Evolutionary conservation across 2,888 invertebrate genomes (phyloP).

Genomic region (Helleia helle): DNA sequence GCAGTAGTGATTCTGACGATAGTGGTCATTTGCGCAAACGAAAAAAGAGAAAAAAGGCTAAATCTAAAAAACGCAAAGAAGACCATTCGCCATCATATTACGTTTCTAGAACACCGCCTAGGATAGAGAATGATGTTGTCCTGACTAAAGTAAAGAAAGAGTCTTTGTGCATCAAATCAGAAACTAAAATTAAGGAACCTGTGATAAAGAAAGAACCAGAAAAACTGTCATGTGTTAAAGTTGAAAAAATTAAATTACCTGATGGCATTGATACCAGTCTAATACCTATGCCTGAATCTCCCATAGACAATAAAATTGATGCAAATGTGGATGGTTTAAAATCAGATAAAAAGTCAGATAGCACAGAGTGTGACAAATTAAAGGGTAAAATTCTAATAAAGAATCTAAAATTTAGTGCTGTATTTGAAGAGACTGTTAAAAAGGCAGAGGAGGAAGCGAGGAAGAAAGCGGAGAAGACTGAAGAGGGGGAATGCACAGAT

Average conservation of each 20-base stretch:
- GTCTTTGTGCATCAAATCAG: constrained; percentile 24
- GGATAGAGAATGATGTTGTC: constrained; percentile 18
- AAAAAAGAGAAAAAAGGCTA: constrained; percentile 75
- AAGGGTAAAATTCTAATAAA: constrained; percentile 79
- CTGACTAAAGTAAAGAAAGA: constrained; percentile 22
- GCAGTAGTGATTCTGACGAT: constrained; percentile 44
- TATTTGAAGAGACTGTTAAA: constrained; percentile 78
- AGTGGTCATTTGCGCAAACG: constrained; percentile 69
- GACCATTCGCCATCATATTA: constrained; percentile 37
- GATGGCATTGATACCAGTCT: constrained; percentile 42
- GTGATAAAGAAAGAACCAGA: constrained; percentile 29
- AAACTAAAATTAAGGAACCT: constrained; percentile 27
- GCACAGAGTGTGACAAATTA: constrained; percentile 45
- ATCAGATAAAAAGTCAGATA: constrained; percentile 36
- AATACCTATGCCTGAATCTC: constrained; percentile 58
- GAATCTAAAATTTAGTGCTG: constrained; percentile 78
- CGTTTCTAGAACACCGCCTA: constrained; percentile 35
- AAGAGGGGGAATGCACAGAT: constrained; percentile 77
- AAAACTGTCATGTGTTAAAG: constrained; percentile 30
- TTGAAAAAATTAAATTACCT: constrained; percentile 27
- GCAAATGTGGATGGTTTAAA: constrained; percentile 34
- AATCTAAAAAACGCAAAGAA: constrained; percentile 42
- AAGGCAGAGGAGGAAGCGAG: constrained; percentile 77
- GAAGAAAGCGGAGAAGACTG: constrained; percentile 74
- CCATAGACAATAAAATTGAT: constrained; percentile 34